Evolutionary conservation across 2,888 invertebrate species (phyloP).

Genomic region (Tenthredo mesomela): DNA sequence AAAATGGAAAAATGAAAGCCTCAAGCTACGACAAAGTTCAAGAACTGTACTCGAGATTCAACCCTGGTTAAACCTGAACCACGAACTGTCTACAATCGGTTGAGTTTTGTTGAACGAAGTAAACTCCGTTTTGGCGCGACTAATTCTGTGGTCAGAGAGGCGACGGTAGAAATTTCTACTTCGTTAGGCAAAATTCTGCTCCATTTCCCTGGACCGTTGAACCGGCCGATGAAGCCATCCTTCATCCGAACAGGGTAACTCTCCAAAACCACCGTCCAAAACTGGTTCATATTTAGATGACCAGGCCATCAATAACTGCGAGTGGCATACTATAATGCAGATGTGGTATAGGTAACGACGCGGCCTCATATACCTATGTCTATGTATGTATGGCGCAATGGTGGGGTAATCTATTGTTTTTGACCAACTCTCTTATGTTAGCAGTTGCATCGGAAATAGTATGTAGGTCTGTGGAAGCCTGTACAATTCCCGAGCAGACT

Average conservation of each 20-base stretch:
- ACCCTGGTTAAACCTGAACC: not conserved
- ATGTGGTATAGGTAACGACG: not conserved
- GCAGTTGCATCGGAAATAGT: conserved; percentile 54
- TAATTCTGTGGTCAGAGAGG: conserved; percentile 24
- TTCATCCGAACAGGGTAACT: not conserved
- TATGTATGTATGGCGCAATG: not conserved
- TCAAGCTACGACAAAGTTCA: not conserved
- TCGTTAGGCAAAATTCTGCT: conserved; percentile 43
- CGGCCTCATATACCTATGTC: no score
- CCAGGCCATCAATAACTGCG: conserved; percentile 1
- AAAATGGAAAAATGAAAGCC: no score
- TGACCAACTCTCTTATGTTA: not conserved
- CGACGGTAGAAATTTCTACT: conserved; percentile 28
- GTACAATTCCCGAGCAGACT: conserved; percentile 31
- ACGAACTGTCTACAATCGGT: not conserved
- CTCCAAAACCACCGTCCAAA: conserved; percentile 16
- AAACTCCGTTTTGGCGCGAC: conserved; percentile 21
- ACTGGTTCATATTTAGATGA: conserved; percentile 11
- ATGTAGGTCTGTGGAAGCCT: conserved; percentile 48
- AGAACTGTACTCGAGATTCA: not conserved
- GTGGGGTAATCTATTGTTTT: conserved; percentile 32
- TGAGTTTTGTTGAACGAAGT: conserved; percentile 4
- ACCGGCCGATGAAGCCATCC: conserved; percentile 37
- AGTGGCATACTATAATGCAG: not conserved
- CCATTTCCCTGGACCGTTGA: conserved; percentile 31